phyloP scores from a whole-genome alignment of 2,888 invertebrate genomes.

The Aleiodes testaceus region DNA sequence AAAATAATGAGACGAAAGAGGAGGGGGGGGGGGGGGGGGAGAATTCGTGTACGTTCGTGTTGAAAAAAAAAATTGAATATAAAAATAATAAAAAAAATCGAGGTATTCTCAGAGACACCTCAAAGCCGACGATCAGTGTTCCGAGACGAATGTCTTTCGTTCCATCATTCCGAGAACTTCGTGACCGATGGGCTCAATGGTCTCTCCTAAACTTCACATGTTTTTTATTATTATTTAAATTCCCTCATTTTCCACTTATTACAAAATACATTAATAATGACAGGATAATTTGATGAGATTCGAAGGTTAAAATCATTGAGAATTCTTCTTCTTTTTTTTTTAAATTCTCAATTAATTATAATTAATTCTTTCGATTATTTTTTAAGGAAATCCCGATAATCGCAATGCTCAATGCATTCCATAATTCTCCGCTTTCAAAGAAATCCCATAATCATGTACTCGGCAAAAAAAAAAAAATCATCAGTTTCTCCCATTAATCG shows the following conservation, averaged over 20 bases:
- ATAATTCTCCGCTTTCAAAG: no score
- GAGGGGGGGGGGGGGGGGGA: conserved; percentile 9
- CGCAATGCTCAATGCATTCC: no score
- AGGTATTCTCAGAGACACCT: conserved; percentile 28
- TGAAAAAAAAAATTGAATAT: conserved; percentile 20
- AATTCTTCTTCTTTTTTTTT: no score
- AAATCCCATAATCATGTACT: neutral
- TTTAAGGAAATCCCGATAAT: no score
- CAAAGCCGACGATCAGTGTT: conserved; percentile 40
- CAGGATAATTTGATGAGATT: no score
- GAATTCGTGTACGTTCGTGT: conserved; percentile 11
- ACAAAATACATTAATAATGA: no score
- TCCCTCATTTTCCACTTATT: conserved; percentile 9
- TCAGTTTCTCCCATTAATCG: conserved; percentile 1
- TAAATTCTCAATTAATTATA: no score
- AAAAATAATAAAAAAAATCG: conserved; percentile 39
- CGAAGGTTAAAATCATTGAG: no score
- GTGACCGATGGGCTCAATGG: conserved; percentile 47
- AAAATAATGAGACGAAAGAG: conserved; percentile 17
- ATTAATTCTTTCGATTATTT: no score
- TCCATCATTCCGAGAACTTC: conserved; percentile 53
- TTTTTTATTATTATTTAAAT: neutral
- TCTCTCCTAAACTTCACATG: neutral
- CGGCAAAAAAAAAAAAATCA: neutral
- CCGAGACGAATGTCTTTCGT: conserved; percentile 65